A percentile compares a stretch with the other conserved stretches of the same genome.
These are phyloP conservation scores for Chironomus tepperi DNA, from an alignment of 1,140 invertebrate species.

Conservation along the genomic window DNA sequence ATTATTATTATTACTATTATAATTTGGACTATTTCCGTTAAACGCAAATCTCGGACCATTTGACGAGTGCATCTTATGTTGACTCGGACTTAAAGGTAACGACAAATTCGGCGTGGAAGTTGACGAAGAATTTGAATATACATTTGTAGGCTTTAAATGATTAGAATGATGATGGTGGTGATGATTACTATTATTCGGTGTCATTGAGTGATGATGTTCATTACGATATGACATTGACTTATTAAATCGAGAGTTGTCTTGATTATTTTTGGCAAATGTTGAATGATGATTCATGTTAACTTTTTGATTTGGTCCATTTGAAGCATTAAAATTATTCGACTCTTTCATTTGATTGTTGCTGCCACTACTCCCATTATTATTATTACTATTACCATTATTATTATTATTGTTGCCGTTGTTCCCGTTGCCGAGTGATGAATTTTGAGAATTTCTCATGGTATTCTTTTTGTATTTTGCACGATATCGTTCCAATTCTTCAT, in stretches of 20 bases:
- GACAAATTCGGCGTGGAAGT: neutral
- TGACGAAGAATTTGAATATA: neutral
- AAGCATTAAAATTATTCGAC: neutral
- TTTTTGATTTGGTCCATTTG: neutral
- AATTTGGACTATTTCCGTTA: neutral
- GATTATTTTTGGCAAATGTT: neutral
- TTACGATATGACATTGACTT: slow-evolving; percentile 10
- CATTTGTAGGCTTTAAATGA: neutral
- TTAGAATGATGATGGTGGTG: neutral
- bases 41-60: neutral
- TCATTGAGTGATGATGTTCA: slow-evolving; percentile 3
- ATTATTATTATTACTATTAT: no score
- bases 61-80: neutral
- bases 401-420: no score
- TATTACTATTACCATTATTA: no score
- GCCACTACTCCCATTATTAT: neutral
- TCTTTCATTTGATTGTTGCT: slow-evolving; percentile 14
- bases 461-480: slow-evolving; percentile 30
- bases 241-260: neutral
- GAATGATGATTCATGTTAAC: slow-evolving; percentile 4
- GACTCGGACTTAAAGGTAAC: neutral
- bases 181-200: neutral
- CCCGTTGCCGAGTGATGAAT: no score
- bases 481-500: slow-evolving; percentile 81
- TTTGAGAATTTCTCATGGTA: neutral